Evolutionary conservation across 2,797 vertebrate genomes (phyloP).

Genomic region (Dermochelys coriacea): DNA sequence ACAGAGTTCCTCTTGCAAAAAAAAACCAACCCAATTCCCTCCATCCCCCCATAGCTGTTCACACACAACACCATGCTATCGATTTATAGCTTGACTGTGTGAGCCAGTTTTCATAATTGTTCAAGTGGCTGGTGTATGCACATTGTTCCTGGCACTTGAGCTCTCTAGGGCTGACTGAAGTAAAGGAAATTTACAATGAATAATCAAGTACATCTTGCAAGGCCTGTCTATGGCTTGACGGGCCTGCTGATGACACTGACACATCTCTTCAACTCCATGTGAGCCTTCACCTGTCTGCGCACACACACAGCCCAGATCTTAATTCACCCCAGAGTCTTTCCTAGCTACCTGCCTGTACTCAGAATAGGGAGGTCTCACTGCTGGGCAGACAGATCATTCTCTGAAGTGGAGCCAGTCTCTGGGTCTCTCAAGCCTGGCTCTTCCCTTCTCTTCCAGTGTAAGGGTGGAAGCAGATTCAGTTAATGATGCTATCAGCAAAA

Average conservation of each 20-base stretch:
- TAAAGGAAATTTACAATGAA: not conserved
- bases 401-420: not conserved
- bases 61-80: not conserved
- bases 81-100: not conserved
- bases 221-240: not conserved
- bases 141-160: not conserved
- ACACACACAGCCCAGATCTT: not conserved
- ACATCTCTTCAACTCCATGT: not conserved
- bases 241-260: not conserved
- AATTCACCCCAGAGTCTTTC: not conserved
- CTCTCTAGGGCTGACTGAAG: not conserved
- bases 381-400: not conserved
- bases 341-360: not conserved
- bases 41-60: not conserved
- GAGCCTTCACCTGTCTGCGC: not conserved
- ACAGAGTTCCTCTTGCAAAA: not conserved
- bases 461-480: not conserved
- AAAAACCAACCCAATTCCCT: not conserved
- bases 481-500: too few species aligned
- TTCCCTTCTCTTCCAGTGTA: not conserved
- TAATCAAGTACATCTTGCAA: not conserved
- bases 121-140: not conserved
- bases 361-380: not conserved
- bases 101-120: not conserved
- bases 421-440: not conserved